Conservation (phyloP, 2,797 vertebrate species). For the Pachyuromys duprasi region DNA sequence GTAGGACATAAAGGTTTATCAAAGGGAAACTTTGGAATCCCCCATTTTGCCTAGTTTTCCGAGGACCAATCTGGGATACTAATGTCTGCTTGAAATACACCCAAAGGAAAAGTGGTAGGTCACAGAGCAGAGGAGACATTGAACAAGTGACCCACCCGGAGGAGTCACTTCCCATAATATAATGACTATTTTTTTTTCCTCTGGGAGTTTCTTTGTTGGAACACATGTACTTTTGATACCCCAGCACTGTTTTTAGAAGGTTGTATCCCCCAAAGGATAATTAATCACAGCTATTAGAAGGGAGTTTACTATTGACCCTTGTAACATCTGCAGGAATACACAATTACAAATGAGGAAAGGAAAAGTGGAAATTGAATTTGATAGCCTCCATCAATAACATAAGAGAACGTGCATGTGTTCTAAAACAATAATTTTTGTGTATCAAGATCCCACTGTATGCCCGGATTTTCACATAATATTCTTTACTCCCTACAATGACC, state of each 20-base stretch:
- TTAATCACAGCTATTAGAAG: constrained; percentile 25
- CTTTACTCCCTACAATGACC: constrained; percentile 23
- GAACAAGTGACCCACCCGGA: not conserved
- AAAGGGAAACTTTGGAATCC: not conserved
- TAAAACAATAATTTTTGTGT: constrained; percentile 18
- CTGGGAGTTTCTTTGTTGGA: constrained; percentile 20
- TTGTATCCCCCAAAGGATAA: constrained; percentile 52
- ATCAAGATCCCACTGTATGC: not conserved
- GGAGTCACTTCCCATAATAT: constrained; percentile 26
- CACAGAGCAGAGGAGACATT: not conserved
- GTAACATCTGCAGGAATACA: constrained; percentile 12
- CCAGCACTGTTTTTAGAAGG: not conserved
- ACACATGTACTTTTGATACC: constrained; percentile 6
- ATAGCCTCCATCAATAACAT: constrained; percentile 9
- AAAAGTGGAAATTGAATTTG: constrained; percentile 42
- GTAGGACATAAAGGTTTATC: not conserved
- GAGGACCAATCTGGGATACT: no score
- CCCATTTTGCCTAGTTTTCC: not conserved
- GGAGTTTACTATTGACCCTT: constrained; percentile 24
- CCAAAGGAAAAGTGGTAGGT: not conserved
- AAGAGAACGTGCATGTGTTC: constrained; percentile 29
- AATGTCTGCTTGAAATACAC: constrained; percentile 26
- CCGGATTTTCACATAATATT: constrained; percentile 19
- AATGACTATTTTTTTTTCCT: not conserved
- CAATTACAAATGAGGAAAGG: not conserved